These are phyloP conservation scores for Tachystola acroxantha DNA, from an alignment of 2,888 invertebrate genomes.

Conservation along the genomic window DNA sequence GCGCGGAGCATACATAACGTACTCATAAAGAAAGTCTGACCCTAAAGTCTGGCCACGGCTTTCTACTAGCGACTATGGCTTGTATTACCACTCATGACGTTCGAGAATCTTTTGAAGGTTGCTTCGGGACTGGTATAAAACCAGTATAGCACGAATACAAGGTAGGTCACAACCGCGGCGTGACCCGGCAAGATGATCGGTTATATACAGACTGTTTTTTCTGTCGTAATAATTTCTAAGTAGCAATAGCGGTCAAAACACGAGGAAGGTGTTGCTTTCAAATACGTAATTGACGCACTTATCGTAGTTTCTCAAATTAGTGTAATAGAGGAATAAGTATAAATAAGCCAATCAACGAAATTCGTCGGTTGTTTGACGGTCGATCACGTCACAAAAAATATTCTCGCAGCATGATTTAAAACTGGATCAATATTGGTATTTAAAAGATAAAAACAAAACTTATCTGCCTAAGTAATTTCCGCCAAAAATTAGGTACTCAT, in stretches of 20 bases:
- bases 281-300: constrained; percentile 4
- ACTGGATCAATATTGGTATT: no score
- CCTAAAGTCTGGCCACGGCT: constrained; percentile 5
- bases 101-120: constrained; percentile 26
- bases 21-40: constrained; percentile 44
- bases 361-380: no score
- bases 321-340: no score
- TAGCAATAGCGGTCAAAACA: constrained; percentile 11
- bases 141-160: constrained; percentile 66
- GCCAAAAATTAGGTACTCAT: no score
- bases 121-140: constrained; percentile 36
- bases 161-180: constrained; percentile 61
- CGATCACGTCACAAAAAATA: no score
- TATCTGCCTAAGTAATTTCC: no score
- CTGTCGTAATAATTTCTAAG: constrained; percentile 33
- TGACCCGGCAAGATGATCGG: constrained; percentile 48
- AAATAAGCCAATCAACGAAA: no score
- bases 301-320: no score
- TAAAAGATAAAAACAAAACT: no score
- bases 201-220: constrained; percentile 35
- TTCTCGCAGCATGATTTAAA: no score
- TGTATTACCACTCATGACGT: constrained; percentile 31
- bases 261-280: constrained; percentile 7
- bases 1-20: constrained; percentile 26
- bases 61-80: constrained; percentile 25